Evolutionary conservation across 2,113 vertebrate species (phyloP), one percentile per base, ranked within the genome.

Genomic region (Ovis aries): DNA sequence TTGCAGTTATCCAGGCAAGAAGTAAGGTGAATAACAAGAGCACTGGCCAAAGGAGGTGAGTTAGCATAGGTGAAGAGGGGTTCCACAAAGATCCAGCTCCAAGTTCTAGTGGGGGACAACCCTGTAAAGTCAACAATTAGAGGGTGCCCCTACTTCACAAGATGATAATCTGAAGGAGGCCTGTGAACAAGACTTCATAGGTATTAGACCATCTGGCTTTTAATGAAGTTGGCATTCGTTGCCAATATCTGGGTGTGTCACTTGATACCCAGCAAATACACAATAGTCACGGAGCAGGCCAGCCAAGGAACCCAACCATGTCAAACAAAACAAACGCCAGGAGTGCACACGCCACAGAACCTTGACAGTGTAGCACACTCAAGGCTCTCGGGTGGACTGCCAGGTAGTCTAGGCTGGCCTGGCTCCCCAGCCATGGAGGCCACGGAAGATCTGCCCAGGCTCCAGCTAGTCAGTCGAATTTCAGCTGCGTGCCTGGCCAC

Each of bases 251-350:
- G 59, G 23, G 40, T 45, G 3, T 86, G 71, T 33, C 92, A 91
- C 59, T 86, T 82, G 74, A 40, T 87, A 97, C 10, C 40, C 33
- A 48, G 21, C 36, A 95, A 60, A 93, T 77, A 90, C 53, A 43
- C 78, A 85, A 89, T 53, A 43, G n/a, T 59, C 93, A 92, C 81
- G 90, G 85, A 87, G 64, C 88, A 83, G 93, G 67, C 67, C 62
- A 64, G 82, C 86, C 87, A 84, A 19, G 85, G 60, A 91, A n/a
- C 84, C 36, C 59, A 31, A 90, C 67, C 4, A 17, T 78, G 93
- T 96, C 97, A 97, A 97, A 80, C 80, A 87, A 91, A 97, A 95
- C 94, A 93, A 94, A 91, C 94, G 83, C 71, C 91, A 90, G 93
- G 29, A 53, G 13, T 64, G 80, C 92, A 93, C 82, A 53, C 2